Percentiles rank a stretch among this genome's conserved stretches.
These are phyloP conservation scores for Emberiza fucata DNA, from an alignment of 2,113 vertebrate genomes.

Conservation along the genomic window DNA sequence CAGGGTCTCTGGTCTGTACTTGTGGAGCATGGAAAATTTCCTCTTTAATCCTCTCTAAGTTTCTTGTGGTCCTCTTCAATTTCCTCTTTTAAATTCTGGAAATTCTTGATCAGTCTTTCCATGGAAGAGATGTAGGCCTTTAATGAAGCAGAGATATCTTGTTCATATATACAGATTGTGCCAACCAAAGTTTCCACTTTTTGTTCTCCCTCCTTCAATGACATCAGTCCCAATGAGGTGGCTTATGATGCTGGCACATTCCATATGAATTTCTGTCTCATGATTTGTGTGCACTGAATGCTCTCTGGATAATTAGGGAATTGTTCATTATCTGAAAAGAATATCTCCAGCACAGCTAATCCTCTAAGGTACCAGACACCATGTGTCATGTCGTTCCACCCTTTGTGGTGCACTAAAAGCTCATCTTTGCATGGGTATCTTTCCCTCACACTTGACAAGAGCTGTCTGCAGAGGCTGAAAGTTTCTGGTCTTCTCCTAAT, in stretches of 20 bases:
- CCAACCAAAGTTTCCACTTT: background rate
- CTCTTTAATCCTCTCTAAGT: background rate
- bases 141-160: rapidly evolving
- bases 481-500: background rate
- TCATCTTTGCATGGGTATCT: background rate
- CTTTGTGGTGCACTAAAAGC: rapidly evolving
- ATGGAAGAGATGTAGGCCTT: background rate
- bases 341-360: background rate
- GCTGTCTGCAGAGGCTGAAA: background rate
- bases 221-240: background rate
- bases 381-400: background rate
- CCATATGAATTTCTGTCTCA: rapidly evolving
- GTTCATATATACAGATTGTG: rapidly evolving
- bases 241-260: rapidly evolving
- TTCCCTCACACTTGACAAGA: background rate
- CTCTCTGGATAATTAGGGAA: background rate
- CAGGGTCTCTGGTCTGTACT: background rate
- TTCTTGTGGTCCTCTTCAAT: background rate
- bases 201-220: background rate
- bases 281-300: background rate
- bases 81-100: background rate
- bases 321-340: background rate
- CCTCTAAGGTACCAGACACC: background rate
- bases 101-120: background rate
- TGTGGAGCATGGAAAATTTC: background rate